Evolutionary conservation across 2,888 invertebrate species (phyloP), one percentile per base, ranked within the genome.

Genomic region (Branchinecta sandiegonensis): DNA sequence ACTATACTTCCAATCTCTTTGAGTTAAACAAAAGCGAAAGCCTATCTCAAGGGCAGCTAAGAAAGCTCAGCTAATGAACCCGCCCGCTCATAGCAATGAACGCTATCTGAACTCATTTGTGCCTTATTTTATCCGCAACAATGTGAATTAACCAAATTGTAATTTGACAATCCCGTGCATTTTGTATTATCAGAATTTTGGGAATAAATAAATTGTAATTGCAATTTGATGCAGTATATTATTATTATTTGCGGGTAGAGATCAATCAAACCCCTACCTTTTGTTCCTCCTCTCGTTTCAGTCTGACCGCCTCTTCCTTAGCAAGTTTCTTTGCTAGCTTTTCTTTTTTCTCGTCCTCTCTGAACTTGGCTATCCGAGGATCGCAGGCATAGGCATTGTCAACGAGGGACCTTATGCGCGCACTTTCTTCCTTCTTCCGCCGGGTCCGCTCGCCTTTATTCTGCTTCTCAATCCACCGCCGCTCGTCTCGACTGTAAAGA

Each of bases 381-480:
- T 99, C 99, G 76, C 89, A 86, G 72, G 87, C 85, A 78, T 97
- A 97, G 0, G 96, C 94, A 77, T 90, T 83, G 76, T 99, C 97
- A 67, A 99, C 94, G 68, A 99, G 80, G 65, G 84, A 84, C 13
- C 97, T 83, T 73, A 99, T 88, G 73, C 99, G 81, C 0, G 88
- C 83, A 88, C 92, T 93, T 81, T 99, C 99, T 76, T 97, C 96
- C 78, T 97, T 97, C 80, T 96, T 95, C 76, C 90, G 84, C 76
- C 95, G 90, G 48, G 90, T 88, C 66, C 99, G 81, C 9, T 90
- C 92, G 2, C 84, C 87, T 81, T 94, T 95, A 78, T 99, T 99
- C 78, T 94, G 90, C 79, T 95, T 97, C 76, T 99, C 99, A 76
- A 99, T 97, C 90, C 94, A 97, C 71, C 94, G 84, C 65, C 99